Evolutionary conservation across 2,797 vertebrate genomes (phyloP).

Genomic region (Etheostoma nigrum): DNA sequence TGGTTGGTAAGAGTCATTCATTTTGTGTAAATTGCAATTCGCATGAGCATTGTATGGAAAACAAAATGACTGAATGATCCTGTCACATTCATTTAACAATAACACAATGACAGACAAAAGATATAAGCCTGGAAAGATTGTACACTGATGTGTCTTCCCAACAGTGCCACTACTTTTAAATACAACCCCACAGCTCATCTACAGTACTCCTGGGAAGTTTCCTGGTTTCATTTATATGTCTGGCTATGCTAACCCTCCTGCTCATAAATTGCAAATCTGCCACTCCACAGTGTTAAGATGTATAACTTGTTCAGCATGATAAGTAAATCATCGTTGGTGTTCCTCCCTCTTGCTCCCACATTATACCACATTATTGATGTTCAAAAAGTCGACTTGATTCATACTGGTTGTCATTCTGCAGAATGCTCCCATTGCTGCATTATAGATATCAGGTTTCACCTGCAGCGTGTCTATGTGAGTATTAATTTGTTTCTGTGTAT

Average conservation of each 20-base stretch:
- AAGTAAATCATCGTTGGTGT: slow-evolving; percentile 51
- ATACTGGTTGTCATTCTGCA: slow-evolving; percentile 40
- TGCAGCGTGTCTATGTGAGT: slow-evolving; percentile 20
- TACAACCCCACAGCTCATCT: slow-evolving; percentile 7
- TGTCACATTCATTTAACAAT: slow-evolving; percentile 21
- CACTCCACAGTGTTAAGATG: slow-evolving; percentile 42
- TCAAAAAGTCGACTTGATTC: slow-evolving; percentile 39
- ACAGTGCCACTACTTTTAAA: slow-evolving; percentile 12
- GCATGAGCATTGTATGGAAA: slow-evolving; percentile 10
- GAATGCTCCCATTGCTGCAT: slow-evolving; percentile 8
- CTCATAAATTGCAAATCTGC: slow-evolving; percentile 59
- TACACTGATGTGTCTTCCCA: slow-evolving; percentile 18
- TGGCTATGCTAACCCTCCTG: slow-evolving; percentile 32
- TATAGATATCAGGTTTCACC: slow-evolving; percentile 21
- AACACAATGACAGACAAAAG: slow-evolving; percentile 29
- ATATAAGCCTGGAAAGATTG: not conserved
- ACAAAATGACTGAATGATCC: slow-evolving; percentile 13
- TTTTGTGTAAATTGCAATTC: slow-evolving; percentile 17
- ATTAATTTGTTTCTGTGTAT: slow-evolving; percentile 35
- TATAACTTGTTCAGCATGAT: slow-evolving; percentile 43
- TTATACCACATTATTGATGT: slow-evolving; percentile 48
- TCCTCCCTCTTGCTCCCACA: slow-evolving; percentile 24
- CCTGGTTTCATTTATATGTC: slow-evolving; percentile 51
- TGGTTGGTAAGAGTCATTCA: slow-evolving; percentile 17
- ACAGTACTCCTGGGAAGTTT: slow-evolving; percentile 12